Evolutionary conservation across 2,888 invertebrate genomes (phyloP), one percentile per base, ranked within the genome.

Genomic region (Drosophila sordidapex): DNA sequence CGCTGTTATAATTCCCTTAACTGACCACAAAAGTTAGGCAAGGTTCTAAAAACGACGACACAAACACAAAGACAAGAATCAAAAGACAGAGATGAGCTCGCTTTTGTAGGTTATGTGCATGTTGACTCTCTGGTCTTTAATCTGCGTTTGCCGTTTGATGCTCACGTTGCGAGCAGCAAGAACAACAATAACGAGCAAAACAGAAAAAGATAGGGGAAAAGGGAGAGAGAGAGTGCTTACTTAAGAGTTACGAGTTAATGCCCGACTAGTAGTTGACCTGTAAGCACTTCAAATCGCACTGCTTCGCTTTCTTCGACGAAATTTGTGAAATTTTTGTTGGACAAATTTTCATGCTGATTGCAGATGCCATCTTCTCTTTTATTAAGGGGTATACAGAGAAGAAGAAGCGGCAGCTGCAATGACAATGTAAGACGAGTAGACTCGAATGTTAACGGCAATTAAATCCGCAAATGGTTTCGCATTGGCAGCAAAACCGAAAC

Each of bases 371-470:
- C 21, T 46, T 15, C 21, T 8, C 46, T 15, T 21, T 25, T 13
- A 8, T 46, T 46, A 46, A 15, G 46, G 15, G 46, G 46, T 25
- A 46, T 25, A 15, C 7, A 25, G 29, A 21, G 5, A 57, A 53
- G 58, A 43, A 29, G 31, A 21, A 53, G 29, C 40, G 46, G 52
- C 11, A 31, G 40, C 7, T 52, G 70, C 78, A 80, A 53, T 69
- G 67, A 73, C 72, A 80, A 74, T 82, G 82, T 74, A 73, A 71
- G 79, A 73, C 63, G 83, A 81, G 73, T 72, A 36, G 25, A 36
- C 81, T 76, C 88, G 36, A 56, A 84, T 88, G 82, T 86, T 86
- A 86, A 84, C 82, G 90, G 90, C 90, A 89, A 90, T 89, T 89
- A 89, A 88, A 90, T 90, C 86, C 81, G 74, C 90, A 90, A 89